Percentiles rank a stretch among this genome's conserved stretches.
Evolutionary conservation across 2,888 invertebrate species (phyloP).

Genomic region (Ectropis crepuscularia): DNA sequence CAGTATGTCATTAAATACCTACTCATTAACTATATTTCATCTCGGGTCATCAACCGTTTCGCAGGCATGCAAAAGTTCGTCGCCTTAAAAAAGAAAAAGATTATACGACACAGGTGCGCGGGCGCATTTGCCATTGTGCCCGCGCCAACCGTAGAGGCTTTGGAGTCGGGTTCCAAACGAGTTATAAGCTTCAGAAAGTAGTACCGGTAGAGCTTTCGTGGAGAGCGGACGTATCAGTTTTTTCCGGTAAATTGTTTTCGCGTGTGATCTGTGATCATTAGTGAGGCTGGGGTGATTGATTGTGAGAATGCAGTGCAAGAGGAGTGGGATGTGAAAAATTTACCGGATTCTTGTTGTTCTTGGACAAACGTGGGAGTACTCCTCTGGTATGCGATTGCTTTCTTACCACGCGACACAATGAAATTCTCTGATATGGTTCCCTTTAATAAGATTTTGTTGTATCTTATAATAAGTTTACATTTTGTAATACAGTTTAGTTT

Average conservation of each 20-base stretch:
- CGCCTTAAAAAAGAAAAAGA: conserved; percentile 67
- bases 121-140: conserved; percentile 72
- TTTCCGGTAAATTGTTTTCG: conserved; percentile 27
- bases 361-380: conserved; percentile 62
- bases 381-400: conserved; percentile 66
- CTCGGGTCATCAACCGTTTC: conserved; percentile 71
- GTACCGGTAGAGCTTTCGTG: conserved; percentile 55
- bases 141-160: conserved; percentile 48
- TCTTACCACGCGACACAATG: conserved; percentile 47
- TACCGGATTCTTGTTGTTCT: conserved; percentile 48
- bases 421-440: conserved; percentile 45
- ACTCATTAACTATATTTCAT: conserved; percentile 34
- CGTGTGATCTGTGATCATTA: conserved; percentile 37
- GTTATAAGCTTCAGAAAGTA: conserved; percentile 55
- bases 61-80: conserved; percentile 67
- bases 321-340: conserved; percentile 59
- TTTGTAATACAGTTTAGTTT: too few species aligned
- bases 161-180: conserved; percentile 55
- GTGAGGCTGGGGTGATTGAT: conserved; percentile 57
- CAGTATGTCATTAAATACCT: conserved; percentile 24
- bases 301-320: conserved; percentile 51
- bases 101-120: conserved; percentile 74
- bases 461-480: neutral
- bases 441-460: conserved; percentile 7
- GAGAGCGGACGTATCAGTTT: conserved; percentile 42